Conservation (phyloP, 35 echinoderm and acorn worm genomes). For the Hemicentrotus pulcherrimus region DNA sequence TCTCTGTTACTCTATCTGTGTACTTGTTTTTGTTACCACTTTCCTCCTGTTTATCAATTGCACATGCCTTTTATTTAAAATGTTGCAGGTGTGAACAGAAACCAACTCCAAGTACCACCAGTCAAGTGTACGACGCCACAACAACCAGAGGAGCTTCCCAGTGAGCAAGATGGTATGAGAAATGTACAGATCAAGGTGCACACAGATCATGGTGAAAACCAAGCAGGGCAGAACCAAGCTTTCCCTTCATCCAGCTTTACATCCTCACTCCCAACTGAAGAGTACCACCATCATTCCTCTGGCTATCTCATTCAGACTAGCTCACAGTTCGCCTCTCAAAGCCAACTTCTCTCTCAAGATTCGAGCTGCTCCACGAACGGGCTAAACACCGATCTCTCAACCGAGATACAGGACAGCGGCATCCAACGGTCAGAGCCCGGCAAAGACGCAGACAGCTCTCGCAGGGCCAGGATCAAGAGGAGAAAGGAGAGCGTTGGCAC, state of each 20-base stretch:
- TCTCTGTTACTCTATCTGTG: not conserved
- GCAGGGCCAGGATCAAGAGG: not conserved
- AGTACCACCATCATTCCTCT: not conserved
- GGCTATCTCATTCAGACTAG: not conserved
- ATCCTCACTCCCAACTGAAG: not conserved
- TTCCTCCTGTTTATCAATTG: not conserved
- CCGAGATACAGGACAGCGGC: not conserved
- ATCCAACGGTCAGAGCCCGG: not conserved
- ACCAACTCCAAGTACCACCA: not conserved
- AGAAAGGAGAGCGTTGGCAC: slow-evolving; percentile 24
- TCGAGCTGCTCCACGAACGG: not conserved
- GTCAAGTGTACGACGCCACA: not conserved
- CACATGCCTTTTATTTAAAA: not conserved
- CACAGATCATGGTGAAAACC: not conserved
- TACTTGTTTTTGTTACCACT: not conserved
- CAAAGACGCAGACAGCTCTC: not conserved
- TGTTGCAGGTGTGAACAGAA: not conserved
- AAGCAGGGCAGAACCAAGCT: not conserved
- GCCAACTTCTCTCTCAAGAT: not conserved
- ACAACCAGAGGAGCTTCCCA: not conserved
- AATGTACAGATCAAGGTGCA: not conserved
- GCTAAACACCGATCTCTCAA: not conserved
- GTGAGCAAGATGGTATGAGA: not conserved
- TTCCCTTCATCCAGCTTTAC: not conserved
- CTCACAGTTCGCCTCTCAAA: not conserved